Evolutionary conservation across 2,797 vertebrate species (phyloP).

Genomic region (Chaunax sp.): DNA sequence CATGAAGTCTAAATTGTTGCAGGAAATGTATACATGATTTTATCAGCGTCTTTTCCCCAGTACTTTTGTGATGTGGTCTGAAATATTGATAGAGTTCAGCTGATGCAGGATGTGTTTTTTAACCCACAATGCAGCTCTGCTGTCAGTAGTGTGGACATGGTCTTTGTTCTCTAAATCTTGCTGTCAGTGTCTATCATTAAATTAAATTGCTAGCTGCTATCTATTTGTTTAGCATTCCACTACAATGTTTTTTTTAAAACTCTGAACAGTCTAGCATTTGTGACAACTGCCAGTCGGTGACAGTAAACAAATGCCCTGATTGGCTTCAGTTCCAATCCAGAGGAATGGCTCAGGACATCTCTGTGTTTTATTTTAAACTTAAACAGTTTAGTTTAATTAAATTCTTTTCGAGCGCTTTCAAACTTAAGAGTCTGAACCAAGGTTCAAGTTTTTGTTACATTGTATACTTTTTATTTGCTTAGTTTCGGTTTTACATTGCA

Average conservation of each 20-base stretch:
- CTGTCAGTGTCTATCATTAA: slow-evolving; percentile 18
- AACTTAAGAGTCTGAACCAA: no score
- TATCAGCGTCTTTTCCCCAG: not conserved
- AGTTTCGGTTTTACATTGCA: no score
- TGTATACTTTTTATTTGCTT: no score
- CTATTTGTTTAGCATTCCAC: slow-evolving; percentile 34
- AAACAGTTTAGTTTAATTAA: no score
- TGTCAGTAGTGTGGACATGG: slow-evolving; percentile 19
- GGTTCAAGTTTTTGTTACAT: no score
- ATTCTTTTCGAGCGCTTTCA: no score
- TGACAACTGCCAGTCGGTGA: slow-evolving; percentile 27
- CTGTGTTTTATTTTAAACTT: no score
- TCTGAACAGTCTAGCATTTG: slow-evolving; percentile 18
- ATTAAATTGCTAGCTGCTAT: slow-evolving; percentile 31
- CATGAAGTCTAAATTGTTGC: not conserved
- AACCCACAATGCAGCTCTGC: slow-evolving; percentile 2
- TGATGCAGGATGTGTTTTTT: slow-evolving; percentile 1
- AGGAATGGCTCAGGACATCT: slow-evolving; percentile 33
- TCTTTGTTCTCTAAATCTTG: slow-evolving; percentile 24
- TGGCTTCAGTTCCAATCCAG: slow-evolving; percentile 8
- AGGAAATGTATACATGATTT: not conserved
- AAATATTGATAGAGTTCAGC: slow-evolving; percentile 17
- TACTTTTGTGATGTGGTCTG: not conserved
- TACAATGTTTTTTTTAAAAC: slow-evolving; percentile 12
- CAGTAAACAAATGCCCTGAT: slow-evolving; percentile 41